Evolutionary conservation across 2,113 vertebrate genomes (phyloP).

Genomic region (Ibidorhyncha struthersii): DNA sequence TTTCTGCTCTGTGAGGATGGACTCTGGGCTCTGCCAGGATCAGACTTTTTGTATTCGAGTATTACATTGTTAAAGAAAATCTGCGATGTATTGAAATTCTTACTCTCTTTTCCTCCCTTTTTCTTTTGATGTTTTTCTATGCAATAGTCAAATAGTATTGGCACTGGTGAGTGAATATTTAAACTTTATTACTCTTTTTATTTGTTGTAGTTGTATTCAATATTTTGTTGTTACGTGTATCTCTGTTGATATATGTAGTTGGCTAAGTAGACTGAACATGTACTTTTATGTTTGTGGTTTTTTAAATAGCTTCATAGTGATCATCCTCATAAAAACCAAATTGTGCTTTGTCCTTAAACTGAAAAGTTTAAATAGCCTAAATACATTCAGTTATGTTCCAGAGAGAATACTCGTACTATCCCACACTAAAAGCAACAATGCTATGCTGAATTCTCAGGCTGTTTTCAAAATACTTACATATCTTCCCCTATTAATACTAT

Average conservation of each 20-base stretch:
- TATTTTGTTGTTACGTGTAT: neutral
- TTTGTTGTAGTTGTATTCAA: neutral
- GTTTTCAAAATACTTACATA: neutral
- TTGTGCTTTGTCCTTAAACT: neutral
- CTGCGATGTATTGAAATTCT: neutral
- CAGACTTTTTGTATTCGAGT: neutral
- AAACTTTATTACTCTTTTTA: neutral
- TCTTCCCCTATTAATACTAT: neutral
- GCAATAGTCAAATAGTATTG: conserved; percentile 12
- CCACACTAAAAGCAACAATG: neutral
- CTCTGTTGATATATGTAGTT: neutral
- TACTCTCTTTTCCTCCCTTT: conserved; percentile 5
- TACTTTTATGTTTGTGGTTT: neutral
- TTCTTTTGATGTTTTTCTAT: conserved; percentile 4
- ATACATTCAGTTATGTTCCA: neutral
- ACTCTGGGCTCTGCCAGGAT: neutral
- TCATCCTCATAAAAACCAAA: neutral
- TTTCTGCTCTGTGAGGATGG: neutral
- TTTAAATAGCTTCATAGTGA: neutral
- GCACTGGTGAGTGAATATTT: conserved; percentile 37
- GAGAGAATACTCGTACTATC: neutral
- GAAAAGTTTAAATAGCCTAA: neutral
- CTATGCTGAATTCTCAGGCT: neutral
- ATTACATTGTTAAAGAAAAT: neutral
- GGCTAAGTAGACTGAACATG: neutral